phyloP scores from a whole-genome alignment of 2,113 vertebrate species.

The Dendrocopos noguchii region DNA sequence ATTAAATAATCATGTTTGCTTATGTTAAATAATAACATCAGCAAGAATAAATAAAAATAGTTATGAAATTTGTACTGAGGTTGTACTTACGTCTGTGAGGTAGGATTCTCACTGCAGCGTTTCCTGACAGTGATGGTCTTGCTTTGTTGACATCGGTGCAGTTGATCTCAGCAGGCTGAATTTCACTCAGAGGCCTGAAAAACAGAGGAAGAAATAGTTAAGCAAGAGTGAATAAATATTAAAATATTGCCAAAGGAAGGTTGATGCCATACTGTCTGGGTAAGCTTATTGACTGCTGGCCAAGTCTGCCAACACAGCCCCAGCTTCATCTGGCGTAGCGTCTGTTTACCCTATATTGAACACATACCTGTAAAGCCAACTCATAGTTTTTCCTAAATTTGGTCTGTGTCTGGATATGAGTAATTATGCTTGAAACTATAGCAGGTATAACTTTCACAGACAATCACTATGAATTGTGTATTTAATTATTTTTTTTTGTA shows the following conservation, averaged over 20 bases:
- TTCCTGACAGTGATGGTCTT: neutral
- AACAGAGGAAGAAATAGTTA: neutral
- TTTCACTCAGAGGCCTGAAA: neutral
- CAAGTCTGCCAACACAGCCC: neutral
- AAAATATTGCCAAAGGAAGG: neutral
- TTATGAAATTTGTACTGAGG: neutral
- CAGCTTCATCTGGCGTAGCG: neutral
- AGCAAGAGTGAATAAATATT: neutral
- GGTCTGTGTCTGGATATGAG: neutral
- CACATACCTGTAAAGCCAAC: neutral
- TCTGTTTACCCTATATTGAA: neutral
- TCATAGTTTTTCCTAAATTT: neutral
- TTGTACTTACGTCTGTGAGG: neutral
- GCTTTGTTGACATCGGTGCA: neutral
- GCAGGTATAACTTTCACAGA: neutral
- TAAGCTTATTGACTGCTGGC: neutral
- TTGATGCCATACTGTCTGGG: neutral
- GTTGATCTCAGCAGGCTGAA: neutral
- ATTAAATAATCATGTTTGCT: neutral
- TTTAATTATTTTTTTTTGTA: neutral
- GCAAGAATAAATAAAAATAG: neutral
- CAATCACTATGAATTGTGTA: neutral
- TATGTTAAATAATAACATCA: neutral
- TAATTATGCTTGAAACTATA: neutral
- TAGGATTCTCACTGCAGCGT: accelerated